Base-by-base conservation (phyloP, 2,113 vertebrate genomes). In the Promerops cafer region DNA sequence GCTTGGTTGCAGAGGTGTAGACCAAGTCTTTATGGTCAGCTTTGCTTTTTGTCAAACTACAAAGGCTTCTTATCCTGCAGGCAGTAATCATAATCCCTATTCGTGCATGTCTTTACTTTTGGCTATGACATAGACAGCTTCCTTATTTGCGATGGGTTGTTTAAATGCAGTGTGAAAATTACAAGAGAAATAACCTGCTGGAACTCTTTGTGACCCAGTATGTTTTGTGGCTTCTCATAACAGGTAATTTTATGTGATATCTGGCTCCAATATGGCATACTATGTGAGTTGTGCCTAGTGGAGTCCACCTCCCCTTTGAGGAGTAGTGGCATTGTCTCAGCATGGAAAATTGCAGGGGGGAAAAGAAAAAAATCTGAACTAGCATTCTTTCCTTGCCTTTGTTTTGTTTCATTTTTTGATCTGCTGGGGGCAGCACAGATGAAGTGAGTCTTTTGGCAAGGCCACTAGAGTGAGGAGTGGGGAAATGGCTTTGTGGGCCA, bases 361-460 rank as follows among this genome's bases (percentile, higher is more conserved):
- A 1, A 1, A 16, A 31, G 9, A 42, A 49, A 70, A 39, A 5
- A 16, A 33, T 21, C 50, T 70, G 26, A 63, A 16, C 16, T 53
- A 37, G n/a, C 45, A 31, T 90, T 94, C 30, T 70, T 87, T 75
- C 60, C 54, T 79, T 68, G 65, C 30, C 44, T 94, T 89, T 61
- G 12, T 53, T 92, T 95, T 12, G 10, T n/a, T 94, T 69, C 24
- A 9, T 56, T 57, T 80, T 89, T 63, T 57, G n/a, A 17, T 88
- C 75, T 94, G 68, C 40, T 85, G 82, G 78, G 91, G 78, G 60
- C 69, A 87, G 40, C 80, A 72, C 13, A 71, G 81, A 71, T 81
- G 91, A 91, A 84, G 78, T 82, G 94, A 95, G 45, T 54, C 28
- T 91, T 82, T 82, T 91, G 81, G 66, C 81, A 79, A 33, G 23